Conservation (phyloP, 2,797 vertebrate species). For the Alectoris magna region DNA sequence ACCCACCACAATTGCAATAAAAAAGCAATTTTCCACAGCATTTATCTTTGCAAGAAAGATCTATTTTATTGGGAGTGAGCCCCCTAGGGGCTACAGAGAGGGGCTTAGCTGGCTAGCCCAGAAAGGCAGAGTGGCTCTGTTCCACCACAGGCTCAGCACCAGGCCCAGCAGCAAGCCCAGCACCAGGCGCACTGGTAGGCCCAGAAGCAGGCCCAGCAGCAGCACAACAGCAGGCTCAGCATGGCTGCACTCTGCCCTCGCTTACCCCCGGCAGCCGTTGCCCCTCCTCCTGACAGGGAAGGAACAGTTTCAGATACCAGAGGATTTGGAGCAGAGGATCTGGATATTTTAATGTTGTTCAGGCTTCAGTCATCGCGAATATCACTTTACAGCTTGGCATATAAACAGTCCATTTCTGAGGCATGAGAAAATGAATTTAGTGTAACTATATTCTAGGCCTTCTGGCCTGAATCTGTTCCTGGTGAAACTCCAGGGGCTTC, state of each 20-base stretch:
- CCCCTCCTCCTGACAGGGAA: slow-evolving; percentile 13
- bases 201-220: too few relatives aligned
- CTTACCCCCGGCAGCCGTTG: background rate
- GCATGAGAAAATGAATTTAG: slow-evolving; percentile 58
- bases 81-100: background rate
- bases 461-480: slow-evolving; percentile 25
- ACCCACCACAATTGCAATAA: background rate
- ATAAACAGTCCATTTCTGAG: slow-evolving; percentile 56
- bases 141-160: background rate
- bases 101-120: background rate
- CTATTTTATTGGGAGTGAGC: background rate
- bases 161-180: too few relatives aligned
- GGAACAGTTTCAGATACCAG: slow-evolving; percentile 18
- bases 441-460: slow-evolving; percentile 43
- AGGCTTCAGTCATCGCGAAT: slow-evolving; percentile 66
- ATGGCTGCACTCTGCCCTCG: background rate
- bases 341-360: slow-evolving; percentile 60
- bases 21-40: slow-evolving; percentile 36
- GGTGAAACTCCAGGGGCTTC: slow-evolving; percentile 20
- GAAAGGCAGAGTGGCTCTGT: background rate
- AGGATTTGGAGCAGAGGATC: slow-evolving; percentile 48
- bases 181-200: too few relatives aligned
- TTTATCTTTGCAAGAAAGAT: background rate
- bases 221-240: background rate
- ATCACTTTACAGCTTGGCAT: slow-evolving; percentile 55